These are phyloP conservation scores for Rhineura floridana DNA, from an alignment of 2,113 vertebrate genomes.

Conservation along the genomic window DNA sequence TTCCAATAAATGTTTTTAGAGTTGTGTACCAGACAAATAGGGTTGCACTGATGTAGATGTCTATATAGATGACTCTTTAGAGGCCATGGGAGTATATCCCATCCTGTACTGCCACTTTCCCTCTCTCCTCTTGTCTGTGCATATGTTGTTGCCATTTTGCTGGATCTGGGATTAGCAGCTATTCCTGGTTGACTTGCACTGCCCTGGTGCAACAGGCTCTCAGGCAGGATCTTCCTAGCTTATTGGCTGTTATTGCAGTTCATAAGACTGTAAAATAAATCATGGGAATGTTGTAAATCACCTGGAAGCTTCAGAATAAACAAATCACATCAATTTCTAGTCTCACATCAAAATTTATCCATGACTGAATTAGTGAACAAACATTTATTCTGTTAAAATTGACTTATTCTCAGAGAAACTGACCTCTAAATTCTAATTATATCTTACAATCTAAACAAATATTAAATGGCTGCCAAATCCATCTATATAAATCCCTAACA, in stretches of 20 bases:
- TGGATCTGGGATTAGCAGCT: background rate
- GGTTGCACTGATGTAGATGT: background rate
- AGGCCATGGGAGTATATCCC: background rate
- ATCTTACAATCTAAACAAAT: constrained; percentile 19
- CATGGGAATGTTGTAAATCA: background rate
- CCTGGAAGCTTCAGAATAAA: constrained; percentile 1
- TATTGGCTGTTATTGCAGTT: background rate
- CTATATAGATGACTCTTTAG: background rate
- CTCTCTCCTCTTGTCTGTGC: background rate
- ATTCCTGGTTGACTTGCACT: too few species aligned
- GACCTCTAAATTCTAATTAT: constrained; percentile 7
- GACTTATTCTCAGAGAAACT: constrained; percentile 6
- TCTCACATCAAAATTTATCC: background rate
- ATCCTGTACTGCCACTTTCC: background rate
- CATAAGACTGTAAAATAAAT: constrained; percentile 3
- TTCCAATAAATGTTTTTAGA: background rate
- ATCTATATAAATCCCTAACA: background rate
- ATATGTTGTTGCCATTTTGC: background rate
- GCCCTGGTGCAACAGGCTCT: background rate
- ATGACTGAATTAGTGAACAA: constrained; percentile 17
- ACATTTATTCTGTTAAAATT: background rate
- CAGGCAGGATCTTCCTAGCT: background rate
- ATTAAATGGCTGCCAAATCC: background rate
- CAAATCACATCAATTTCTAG: background rate
- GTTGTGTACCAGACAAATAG: background rate